Evolutionary conservation across 2,113 vertebrate species (phyloP).

Genomic region (Podocnemis expansa): DNA sequence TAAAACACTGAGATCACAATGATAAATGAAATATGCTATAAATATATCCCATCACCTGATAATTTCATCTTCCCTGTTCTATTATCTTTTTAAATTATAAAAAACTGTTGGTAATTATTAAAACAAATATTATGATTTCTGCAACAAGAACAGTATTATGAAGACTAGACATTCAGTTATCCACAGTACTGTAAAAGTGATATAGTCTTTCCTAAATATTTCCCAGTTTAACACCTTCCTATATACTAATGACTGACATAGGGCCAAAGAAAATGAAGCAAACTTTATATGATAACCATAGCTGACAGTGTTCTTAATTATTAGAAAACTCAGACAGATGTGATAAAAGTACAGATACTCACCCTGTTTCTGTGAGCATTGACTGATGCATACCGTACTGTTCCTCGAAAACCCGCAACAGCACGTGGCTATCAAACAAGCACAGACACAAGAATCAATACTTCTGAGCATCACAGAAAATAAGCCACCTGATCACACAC

Average conservation of each 20-base stretch:
- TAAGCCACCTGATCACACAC: neutral
- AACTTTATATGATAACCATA: neutral
- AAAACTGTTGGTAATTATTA: neutral
- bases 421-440: constrained; percentile 87
- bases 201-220: neutral
- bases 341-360: constrained; percentile 39
- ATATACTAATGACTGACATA: neutral
- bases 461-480: constrained; percentile 16
- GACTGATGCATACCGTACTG: constrained; percentile 96
- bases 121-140: neutral
- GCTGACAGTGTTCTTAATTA: neutral
- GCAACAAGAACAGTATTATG: neutral
- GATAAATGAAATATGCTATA: neutral
- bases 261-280: neutral
- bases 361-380: constrained; percentile 98
- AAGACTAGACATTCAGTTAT: neutral
- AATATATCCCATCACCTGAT: neutral
- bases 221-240: neutral
- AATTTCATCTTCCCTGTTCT: neutral
- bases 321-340: neutral
- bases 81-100: neutral
- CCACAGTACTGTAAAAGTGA: neutral
- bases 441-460: constrained; percentile 13
- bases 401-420: constrained; percentile 96
- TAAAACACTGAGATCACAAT: neutral